These are phyloP conservation scores for Dysdera silvatica DNA, from an alignment of 1,140 invertebrate species.

Conservation along the genomic window DNA sequence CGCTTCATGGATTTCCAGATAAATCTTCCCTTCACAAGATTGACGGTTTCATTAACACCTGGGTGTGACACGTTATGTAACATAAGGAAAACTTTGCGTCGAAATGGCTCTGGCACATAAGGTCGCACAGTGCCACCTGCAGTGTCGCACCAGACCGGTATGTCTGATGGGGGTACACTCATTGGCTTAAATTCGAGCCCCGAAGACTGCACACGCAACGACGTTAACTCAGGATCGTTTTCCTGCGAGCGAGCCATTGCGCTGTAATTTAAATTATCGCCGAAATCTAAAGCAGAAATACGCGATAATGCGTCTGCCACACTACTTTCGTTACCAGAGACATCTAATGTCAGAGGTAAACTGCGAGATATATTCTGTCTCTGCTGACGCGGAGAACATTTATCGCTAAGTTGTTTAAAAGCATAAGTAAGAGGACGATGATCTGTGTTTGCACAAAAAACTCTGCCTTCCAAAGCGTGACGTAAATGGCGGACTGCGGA, in stretches of 20 bases:
- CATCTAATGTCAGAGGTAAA: too few relatives aligned
- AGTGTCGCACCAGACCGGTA: background rate
- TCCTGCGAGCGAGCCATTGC: background rate
- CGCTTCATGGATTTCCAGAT: too few relatives aligned
- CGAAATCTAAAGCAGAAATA: background rate
- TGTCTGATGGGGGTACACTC: too few relatives aligned
- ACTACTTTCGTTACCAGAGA: conserved; percentile 40
- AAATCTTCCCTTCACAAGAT: background rate
- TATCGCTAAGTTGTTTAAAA: conserved; percentile 22
- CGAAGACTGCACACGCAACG: background rate
- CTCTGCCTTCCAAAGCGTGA: background rate
- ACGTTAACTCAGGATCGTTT: background rate
- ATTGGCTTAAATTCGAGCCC: too few relatives aligned
- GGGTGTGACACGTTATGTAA: background rate
- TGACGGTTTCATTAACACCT: background rate
- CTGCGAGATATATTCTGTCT: too few relatives aligned
- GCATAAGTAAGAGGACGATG: conserved; percentile 35
- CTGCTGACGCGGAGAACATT: conserved; percentile 30
- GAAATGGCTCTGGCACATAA: too few relatives aligned
- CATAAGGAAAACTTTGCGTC: background rate
- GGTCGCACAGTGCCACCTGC: too few relatives aligned
- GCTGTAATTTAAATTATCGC: background rate
- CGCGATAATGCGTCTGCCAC: conserved; percentile 13
- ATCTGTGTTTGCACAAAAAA: conserved; percentile 36
- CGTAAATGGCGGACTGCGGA: conserved; percentile 33